phyloP scores from a whole-genome alignment of 2,797 vertebrate species.

The Tadarida brasiliensis region DNA sequence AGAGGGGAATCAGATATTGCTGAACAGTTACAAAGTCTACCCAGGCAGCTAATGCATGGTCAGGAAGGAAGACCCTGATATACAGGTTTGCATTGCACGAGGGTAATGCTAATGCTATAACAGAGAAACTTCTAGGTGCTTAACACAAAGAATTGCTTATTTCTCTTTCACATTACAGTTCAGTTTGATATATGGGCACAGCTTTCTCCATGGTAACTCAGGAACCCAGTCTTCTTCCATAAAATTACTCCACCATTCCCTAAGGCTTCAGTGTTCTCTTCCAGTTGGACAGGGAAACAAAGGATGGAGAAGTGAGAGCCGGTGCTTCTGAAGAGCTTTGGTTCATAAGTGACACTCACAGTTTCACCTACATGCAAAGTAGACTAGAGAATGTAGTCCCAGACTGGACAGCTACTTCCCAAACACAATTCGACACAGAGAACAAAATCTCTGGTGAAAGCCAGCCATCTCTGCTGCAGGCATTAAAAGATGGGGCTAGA shows the following conservation, averaged over 20 bases:
- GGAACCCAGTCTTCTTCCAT: background rate
- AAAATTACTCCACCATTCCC: background rate
- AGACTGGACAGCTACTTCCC: background rate
- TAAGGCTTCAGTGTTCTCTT: background rate
- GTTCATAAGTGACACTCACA: background rate
- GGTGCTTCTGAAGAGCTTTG: background rate
- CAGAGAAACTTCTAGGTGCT: background rate
- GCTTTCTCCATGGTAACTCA: background rate
- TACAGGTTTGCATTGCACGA: background rate
- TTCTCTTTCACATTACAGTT: background rate
- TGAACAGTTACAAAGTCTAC: background rate
- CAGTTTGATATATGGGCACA: background rate
- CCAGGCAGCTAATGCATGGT: background rate
- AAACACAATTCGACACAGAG: background rate
- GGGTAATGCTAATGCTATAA: background rate
- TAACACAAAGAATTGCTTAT: background rate
- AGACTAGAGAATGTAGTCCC: background rate
- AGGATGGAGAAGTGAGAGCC: background rate
- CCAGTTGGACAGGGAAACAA: background rate
- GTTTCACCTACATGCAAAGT: background rate
- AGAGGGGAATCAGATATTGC: background rate
- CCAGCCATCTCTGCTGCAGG: background rate
- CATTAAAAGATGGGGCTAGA: background rate
- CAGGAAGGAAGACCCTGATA: background rate
- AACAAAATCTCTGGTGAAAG: background rate